A percentile compares a stretch with the other conserved stretches of the same genome.
Conservation (phyloP, 2,797 vertebrate genomes). For the Darevskia nairensis region DNA sequence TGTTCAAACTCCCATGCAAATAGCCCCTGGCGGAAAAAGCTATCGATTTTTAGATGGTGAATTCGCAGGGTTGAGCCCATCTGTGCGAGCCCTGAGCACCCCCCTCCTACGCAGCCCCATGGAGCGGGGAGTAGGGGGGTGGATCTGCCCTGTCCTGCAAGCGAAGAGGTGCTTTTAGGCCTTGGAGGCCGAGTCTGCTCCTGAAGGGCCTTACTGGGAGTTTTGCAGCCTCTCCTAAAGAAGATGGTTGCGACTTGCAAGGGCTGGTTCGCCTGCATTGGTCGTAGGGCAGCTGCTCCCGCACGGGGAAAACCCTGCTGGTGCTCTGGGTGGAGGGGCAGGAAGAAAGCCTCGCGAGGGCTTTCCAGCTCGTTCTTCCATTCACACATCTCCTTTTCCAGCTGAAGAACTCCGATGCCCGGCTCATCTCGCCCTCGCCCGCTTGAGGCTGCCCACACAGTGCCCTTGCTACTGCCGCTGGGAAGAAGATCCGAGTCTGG, state of each 20-base stretch:
- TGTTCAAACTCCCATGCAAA: conserved; percentile 57
- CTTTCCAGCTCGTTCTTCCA: too few species aligned
- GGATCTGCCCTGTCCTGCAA: not conserved
- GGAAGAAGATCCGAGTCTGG: not conserved
- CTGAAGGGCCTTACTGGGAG: not conserved
- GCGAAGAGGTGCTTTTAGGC: not conserved
- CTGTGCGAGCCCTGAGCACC: conserved; percentile 26
- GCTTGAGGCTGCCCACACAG: not conserved
- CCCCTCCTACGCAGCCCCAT: not conserved
- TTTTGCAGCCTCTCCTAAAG: conserved; percentile 1
- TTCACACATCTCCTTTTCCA: too few species aligned
- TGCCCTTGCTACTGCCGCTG: not conserved
- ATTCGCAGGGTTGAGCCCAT: conserved; percentile 30
- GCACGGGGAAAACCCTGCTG: too few species aligned
- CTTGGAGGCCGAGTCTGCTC: not conserved
- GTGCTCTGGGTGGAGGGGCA: too few species aligned
- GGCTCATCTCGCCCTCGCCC: too few species aligned
- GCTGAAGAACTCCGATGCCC: too few species aligned
- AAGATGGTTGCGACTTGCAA: too few species aligned
- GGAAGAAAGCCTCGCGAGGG: not conserved
- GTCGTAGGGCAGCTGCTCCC: not conserved
- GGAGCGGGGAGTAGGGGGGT: too few species aligned
- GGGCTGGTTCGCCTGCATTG: not conserved
- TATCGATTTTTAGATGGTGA: conserved; percentile 57
- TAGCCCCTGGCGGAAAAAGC: conserved; percentile 55